Percentiles rank a stretch among this genome's conserved stretches.
These are phyloP conservation scores for Fregetta grallaria DNA, from an alignment of 2,113 vertebrate genomes.

Conservation along the genomic window DNA sequence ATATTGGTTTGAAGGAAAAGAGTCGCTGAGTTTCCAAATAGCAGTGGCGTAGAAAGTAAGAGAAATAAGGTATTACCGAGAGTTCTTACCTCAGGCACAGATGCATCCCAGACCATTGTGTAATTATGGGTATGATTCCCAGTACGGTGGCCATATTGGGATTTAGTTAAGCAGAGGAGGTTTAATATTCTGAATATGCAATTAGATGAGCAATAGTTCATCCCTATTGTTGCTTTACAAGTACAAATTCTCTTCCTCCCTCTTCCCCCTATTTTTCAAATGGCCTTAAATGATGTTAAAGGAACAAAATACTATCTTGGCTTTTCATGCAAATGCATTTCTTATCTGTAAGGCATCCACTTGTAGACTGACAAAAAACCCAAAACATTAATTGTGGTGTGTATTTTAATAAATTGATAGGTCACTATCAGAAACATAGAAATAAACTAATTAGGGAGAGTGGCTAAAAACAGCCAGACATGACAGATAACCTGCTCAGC, in stretches of 20 bases:
- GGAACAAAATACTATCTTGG: not conserved
- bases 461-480: not conserved
- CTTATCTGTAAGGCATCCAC: not conserved
- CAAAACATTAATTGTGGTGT: not conserved
- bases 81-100: not conserved
- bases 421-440: not conserved
- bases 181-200: not conserved
- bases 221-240: not conserved
- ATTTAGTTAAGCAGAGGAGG: not conserved
- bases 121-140: not conserved
- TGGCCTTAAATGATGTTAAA: not conserved
- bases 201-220: not conserved
- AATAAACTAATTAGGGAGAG: not conserved
- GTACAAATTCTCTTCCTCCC: not conserved
- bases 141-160: not conserved
- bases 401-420: not conserved
- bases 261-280: not conserved
- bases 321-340: not conserved
- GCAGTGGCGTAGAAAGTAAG: not conserved
- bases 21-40: not conserved
- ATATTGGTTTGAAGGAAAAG: not conserved
- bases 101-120: not conserved
- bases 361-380: not conserved
- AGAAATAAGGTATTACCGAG: not conserved
- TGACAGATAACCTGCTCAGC: not conserved